These are phyloP conservation scores for Polylopha cassiicola DNA, from an alignment of 2,888 invertebrate genomes.

Conservation along the genomic window DNA sequence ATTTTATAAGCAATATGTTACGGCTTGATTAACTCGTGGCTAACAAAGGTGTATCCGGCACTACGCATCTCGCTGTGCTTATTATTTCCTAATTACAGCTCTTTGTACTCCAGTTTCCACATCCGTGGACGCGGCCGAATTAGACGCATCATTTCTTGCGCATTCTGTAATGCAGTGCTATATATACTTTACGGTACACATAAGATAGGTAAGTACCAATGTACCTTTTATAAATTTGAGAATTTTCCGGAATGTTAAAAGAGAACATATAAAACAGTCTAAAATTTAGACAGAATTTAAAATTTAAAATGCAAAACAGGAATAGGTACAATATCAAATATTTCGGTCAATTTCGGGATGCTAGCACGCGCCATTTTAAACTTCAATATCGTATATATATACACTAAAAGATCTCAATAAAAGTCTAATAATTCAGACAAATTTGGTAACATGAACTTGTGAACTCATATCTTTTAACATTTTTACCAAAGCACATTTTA, in stretches of 20 bases:
- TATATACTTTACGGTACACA: conserved; percentile 33
- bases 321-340: no score
- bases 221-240: no score
- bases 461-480: neutral
- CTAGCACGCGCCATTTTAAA: no score
- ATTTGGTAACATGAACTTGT: no score
- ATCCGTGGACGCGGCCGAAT: conserved; percentile 30
- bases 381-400: no score
- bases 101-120: conserved; percentile 33
- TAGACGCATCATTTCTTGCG: conserved; percentile 45
- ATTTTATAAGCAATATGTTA: conserved; percentile 11
- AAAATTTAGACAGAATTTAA: no score
- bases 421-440: no score
- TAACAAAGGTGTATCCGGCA: conserved; percentile 24
- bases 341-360: no score
- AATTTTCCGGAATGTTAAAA: no score
- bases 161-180: conserved; percentile 40
- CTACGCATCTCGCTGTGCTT: conserved; percentile 32
- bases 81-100: conserved; percentile 47
- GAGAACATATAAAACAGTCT: no score
- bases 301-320: no score
- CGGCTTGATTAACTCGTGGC: conserved; percentile 15
- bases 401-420: no score
- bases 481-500: conserved; percentile 12
- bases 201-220: conserved; percentile 27